Evolutionary conservation across 2,797 vertebrate genomes (phyloP).

Genomic region (Capromys pilorides): DNA sequence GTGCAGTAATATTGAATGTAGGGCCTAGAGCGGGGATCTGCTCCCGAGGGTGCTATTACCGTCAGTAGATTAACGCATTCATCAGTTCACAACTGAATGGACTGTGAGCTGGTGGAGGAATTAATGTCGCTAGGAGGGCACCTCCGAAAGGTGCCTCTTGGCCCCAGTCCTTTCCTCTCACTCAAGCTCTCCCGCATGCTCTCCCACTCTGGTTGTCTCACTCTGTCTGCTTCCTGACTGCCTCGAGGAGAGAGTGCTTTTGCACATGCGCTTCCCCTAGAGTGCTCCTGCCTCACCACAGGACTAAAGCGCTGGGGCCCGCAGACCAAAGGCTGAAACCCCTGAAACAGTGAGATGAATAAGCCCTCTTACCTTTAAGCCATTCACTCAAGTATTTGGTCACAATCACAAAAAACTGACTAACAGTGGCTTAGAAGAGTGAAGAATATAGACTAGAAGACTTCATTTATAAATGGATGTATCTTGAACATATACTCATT

Average conservation of each 20-base stretch:
- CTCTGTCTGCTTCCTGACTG: not conserved
- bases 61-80: not conserved
- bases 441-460: conserved; percentile 43
- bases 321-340: not conserved
- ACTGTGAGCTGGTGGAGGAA: not conserved
- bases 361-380: not conserved
- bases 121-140: too few relatives aligned
- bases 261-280: not conserved
- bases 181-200: not conserved
- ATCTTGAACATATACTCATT: too few relatives aligned
- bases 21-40: not conserved
- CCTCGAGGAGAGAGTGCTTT: not conserved
- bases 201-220: not conserved
- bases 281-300: not conserved
- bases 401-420: not conserved
- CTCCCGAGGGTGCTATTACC: not conserved
- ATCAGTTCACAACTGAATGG: not conserved
- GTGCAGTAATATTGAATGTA: not conserved
- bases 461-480: too few relatives aligned
- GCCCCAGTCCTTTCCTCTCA: not conserved
- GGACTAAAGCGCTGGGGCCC: not conserved
- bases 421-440: not conserved
- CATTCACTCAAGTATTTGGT: not conserved
- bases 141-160: not conserved
- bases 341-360: not conserved